Evolutionary conservation across 2,888 invertebrate species (phyloP).

Genomic region (Epinotia ramella): DNA sequence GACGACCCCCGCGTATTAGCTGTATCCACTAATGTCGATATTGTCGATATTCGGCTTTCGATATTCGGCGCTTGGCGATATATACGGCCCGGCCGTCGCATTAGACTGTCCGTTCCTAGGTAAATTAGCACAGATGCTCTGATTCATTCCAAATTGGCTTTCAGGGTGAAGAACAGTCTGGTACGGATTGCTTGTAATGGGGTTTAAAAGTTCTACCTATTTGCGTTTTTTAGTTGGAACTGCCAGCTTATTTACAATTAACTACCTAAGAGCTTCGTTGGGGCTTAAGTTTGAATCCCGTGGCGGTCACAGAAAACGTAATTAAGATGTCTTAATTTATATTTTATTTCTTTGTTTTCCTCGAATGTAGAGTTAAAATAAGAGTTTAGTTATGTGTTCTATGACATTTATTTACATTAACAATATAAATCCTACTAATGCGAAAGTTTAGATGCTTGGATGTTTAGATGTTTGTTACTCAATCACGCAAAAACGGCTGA

Average conservation of each 20-base stretch:
- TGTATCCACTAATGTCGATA: constrained; percentile 82
- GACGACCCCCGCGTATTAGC: constrained; percentile 83
- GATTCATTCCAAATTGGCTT: constrained; percentile 86
- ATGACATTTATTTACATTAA: not conserved
- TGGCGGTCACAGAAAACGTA: constrained; percentile 17
- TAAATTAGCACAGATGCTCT: constrained; percentile 86
- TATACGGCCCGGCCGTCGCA: constrained; percentile 83
- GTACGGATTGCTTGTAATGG: constrained; percentile 75
- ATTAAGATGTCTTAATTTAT: constrained; percentile 31
- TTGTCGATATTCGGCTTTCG: constrained; percentile 69
- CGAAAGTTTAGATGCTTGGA: no score
- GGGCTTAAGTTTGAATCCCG: constrained; percentile 32
- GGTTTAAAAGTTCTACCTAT: constrained; percentile 70
- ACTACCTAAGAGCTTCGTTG: constrained; percentile 20
- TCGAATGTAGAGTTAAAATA: not conserved
- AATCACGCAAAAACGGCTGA: no score
- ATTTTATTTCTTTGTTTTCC: constrained; percentile 8
- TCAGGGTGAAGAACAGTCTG: constrained; percentile 76
- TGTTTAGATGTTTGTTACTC: no score
- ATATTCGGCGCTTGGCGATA: constrained; percentile 79
- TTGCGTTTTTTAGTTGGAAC: constrained; percentile 60
- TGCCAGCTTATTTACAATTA: constrained; percentile 46
- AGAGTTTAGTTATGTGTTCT: not conserved
- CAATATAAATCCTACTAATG: not conserved
- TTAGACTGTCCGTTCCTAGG: constrained; percentile 85